Base-by-base conservation (phyloP, 2,888 invertebrate genomes). In the Vannuccia rotundouncinata region DNA sequence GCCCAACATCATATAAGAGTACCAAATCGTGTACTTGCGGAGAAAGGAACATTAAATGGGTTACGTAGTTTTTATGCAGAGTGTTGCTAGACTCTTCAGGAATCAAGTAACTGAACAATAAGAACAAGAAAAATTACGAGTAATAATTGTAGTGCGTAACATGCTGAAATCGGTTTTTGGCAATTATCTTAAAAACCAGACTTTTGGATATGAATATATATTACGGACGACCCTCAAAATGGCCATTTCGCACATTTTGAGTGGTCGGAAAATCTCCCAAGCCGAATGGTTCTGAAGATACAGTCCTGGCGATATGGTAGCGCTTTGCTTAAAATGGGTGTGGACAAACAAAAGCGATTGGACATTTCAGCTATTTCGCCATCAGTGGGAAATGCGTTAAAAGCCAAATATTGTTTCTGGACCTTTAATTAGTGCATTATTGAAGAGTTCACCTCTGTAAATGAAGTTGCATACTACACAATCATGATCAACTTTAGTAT, bases 331-430 rank as follows among this genome's bases (percentile, higher is more conserved):
- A 45, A 45, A 45, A 45, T 10, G 45, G 45, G 45, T 17, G 17
- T 45, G 66, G 66, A 5, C 66, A 5, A 66, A 66, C n/a, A 66
- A 66, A 66, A 27, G 66, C 22, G 66, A 17, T 66, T 66, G 66
- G 10, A 17, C 66, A 13, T 66, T 66, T 66, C 5, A 66, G 5
- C 25, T 66, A 66, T 66, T 66, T 66, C 22, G 66, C 22, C 5
- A 27, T 66, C 66, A 66, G 66, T 66, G 66, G 66, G 66, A 22
- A 66, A 66, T 66, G 22, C 25, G 66, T 66, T 66, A 66, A 17
- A 17, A 66, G 25, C 66, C 66, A 66, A 66, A 66, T 66, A 66
- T 66, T 66, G 66, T 66, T 66, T 27, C 66, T 66, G 22, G 66
- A 66, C 66, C 22, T n/a, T 66, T 22, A 66, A 66, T 66, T 66